Conservation (phyloP, 2,113 vertebrate species). For the Aplodontia rufa region DNA sequence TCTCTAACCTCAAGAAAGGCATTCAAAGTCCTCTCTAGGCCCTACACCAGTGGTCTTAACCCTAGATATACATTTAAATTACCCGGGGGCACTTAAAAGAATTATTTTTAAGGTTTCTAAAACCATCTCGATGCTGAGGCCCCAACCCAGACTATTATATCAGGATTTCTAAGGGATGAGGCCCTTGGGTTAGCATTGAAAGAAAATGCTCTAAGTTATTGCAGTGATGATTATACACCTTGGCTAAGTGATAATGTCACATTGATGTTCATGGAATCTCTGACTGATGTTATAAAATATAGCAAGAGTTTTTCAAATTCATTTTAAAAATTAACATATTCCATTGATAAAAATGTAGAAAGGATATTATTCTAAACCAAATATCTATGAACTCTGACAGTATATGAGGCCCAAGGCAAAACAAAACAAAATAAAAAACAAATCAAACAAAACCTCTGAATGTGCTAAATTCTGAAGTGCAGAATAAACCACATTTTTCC, state of each 20-base stretch:
- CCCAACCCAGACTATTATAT: not conserved
- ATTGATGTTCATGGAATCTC: not conserved
- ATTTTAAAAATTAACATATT: not conserved
- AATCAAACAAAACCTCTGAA: not conserved
- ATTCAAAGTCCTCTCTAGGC: not conserved
- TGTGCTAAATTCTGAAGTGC: not conserved
- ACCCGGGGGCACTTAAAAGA: not conserved
- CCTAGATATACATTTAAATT: not conserved
- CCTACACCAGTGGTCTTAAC: not conserved
- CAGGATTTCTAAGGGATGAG: not conserved
- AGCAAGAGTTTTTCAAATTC: not conserved
- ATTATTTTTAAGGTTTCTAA: not conserved
- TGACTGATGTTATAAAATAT: not conserved
- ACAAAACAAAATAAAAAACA: too few relatives aligned
- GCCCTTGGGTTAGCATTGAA: not conserved
- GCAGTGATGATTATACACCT: not conserved
- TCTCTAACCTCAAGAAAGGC: not conserved
- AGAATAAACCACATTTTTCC: not conserved
- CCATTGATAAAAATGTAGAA: not conserved
- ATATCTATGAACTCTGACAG: not conserved
- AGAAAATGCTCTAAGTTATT: not conserved
- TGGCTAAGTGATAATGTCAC: not conserved
- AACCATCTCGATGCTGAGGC: not conserved
- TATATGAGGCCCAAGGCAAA: not conserved
- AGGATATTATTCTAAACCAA: not conserved